Evolutionary conservation across 2,888 invertebrate species (phyloP).

Genomic region (Lepidochrysops patricia): DNA sequence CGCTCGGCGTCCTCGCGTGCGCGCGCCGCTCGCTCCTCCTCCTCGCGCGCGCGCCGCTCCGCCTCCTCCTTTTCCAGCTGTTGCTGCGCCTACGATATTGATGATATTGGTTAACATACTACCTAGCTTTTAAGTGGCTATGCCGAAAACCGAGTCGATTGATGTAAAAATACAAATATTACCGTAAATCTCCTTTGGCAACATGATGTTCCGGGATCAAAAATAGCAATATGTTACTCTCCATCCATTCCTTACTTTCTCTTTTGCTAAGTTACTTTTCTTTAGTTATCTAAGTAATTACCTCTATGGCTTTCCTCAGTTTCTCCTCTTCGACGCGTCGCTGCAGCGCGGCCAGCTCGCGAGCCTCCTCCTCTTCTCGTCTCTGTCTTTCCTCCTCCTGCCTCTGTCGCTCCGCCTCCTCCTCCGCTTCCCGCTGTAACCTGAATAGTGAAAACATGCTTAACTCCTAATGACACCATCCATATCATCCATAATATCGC

Average conservation of each 20-base stretch:
- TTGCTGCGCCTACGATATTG: slow-evolving; percentile 54
- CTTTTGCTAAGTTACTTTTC: too few relatives aligned
- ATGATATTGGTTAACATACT: too few relatives aligned
- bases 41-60: slow-evolving; percentile 83
- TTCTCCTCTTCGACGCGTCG: slow-evolving; percentile 89
- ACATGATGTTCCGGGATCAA: too few relatives aligned
- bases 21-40: slow-evolving; percentile 78
- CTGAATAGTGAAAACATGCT: slow-evolving; percentile 34
- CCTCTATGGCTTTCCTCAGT: slow-evolving; percentile 86
- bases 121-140: too few relatives aligned
- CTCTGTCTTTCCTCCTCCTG: slow-evolving; percentile 90
- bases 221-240: too few relatives aligned
- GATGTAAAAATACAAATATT: too few relatives aligned
- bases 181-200: too few relatives aligned
- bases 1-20: slow-evolving; percentile 81
- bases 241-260: too few relatives aligned
- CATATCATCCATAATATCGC: too few relatives aligned
- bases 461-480: too few relatives aligned
- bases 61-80: slow-evolving; percentile 78
- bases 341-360: slow-evolving; percentile 85
- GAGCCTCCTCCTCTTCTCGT: slow-evolving; percentile 85
- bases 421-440: slow-evolving; percentile 69
- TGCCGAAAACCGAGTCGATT: too few relatives aligned
- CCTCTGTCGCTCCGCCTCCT: slow-evolving; percentile 81
- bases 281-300: slow-evolving; percentile 29